Evolutionary conservation across 2,888 invertebrate species (phyloP), one percentile per base, ranked within the genome.

Genomic region (Lasioglossum morio): DNA sequence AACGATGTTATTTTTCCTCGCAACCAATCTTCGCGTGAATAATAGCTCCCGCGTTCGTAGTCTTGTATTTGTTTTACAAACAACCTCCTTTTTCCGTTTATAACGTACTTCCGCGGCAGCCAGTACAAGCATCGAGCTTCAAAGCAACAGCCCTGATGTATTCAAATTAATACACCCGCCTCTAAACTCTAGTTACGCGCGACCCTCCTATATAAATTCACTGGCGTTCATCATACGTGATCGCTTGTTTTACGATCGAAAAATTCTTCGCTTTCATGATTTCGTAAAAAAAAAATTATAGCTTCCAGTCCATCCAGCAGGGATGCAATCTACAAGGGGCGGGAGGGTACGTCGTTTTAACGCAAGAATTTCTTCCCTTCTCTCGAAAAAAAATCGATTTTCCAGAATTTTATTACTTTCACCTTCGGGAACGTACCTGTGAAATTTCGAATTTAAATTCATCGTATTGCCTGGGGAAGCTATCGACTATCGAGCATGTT

Each of bases 131-230:
- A n/a, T 37, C 40, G n/a, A 43, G 10, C 40, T 66, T 53, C 48
- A 30, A 27, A 80, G 60, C 70, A 37, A 23, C 43, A 8, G 27
- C 19, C n/a, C 27, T 46, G 14, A 16, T 46, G 27, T 70, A 70
- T 78, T 81, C 70, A 57, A 81, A 78, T 70, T 78, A 78, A 72
- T 37, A 43, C 43, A 23, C 30, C n/a, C 30, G n/a, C 57, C 79
- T 34, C 34, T 43, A 27, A 57, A 72, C 78, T 40, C 70, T 53
- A 27, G 27, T 23, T 8, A 72, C 8, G 27, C 27, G 16, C 43
- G 12, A 23, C 12, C 46, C n/a, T 19, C 27, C 27, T 16, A 0
- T 81, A 72, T 48, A 78, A 79, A 81, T 81, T 60, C 43, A 30
- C 37, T 23, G 60, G 27, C 80, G 23, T 23, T 37, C 70, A n/a